Conservation (phyloP, 2,797 vertebrate genomes). For the Bradypodion pumilum region DNA sequence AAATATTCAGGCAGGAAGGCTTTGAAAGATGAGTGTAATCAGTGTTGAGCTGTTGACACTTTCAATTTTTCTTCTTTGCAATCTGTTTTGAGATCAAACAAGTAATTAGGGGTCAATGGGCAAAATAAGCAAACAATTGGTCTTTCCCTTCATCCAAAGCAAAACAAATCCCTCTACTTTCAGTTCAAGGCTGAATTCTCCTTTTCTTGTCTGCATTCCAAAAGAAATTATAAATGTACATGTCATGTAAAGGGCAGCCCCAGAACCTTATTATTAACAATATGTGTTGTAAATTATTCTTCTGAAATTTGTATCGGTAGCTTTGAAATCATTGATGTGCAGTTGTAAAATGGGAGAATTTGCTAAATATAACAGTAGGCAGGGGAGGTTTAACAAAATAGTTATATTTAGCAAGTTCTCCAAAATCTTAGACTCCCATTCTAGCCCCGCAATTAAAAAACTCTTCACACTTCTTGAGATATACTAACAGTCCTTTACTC, state of each 20-base stretch:
- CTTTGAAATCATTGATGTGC: conserved; percentile 27
- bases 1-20: not conserved
- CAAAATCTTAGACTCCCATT: too few species aligned
- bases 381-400: too few species aligned
- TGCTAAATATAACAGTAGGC: too few species aligned
- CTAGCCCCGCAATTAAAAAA: too few species aligned
- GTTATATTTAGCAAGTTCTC: too few species aligned
- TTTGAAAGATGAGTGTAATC: conserved; percentile 11
- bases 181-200: conserved; percentile 4
- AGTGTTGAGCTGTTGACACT: conserved; percentile 22
- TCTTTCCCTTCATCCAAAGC: conserved; percentile 5
- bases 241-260: conserved; percentile 38
- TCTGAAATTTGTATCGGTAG: conserved; percentile 33
- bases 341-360: not conserved
- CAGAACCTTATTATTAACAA: conserved; percentile 1
- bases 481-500: too few species aligned
- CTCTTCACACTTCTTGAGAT: too few species aligned
- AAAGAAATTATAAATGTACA: conserved; percentile 18
- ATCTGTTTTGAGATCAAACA: conserved; percentile 28
- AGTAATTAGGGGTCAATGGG: conserved; percentile 29
- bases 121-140: conserved; percentile 30
- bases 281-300: conserved; percentile 43
- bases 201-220: conserved; percentile 51
- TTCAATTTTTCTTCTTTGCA: conserved; percentile 25
- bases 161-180: not conserved